These are phyloP conservation scores for Adrianichthys oophorus DNA, from an alignment of 2,797 vertebrate genomes.

Conservation along the genomic window DNA sequence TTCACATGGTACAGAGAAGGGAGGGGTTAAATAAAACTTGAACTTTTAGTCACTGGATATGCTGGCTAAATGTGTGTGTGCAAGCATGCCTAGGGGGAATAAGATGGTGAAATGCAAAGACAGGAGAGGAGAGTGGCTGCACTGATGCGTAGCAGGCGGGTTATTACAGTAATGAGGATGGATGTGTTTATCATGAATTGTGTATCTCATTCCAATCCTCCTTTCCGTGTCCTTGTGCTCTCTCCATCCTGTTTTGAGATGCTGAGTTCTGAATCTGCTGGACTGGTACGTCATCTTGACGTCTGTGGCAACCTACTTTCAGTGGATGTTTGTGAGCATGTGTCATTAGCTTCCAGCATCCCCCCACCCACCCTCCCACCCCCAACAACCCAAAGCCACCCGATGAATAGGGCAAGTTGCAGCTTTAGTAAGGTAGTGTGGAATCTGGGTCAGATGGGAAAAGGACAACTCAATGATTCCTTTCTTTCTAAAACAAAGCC, in stretches of 20 bases:
- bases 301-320: constrained; percentile 38
- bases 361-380: constrained; percentile 30
- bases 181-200: constrained; percentile 72
- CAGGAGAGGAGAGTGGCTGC: constrained; percentile 38
- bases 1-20: constrained; percentile 17
- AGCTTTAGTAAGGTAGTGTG: constrained; percentile 48
- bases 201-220: constrained; percentile 50
- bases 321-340: constrained; percentile 22
- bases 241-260: constrained; percentile 34
- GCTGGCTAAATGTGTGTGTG: constrained; percentile 10
- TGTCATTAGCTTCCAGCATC: constrained; percentile 7
- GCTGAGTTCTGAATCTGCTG: constrained; percentile 45
- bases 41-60: constrained; percentile 41
- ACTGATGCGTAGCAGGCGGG: constrained; percentile 54
- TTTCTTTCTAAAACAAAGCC: constrained; percentile 43
- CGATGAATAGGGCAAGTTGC: constrained; percentile 41
- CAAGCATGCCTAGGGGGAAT: constrained; percentile 9
- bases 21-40: constrained; percentile 25
- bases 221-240: constrained; percentile 13
- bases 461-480: constrained; percentile 53
- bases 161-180: constrained; percentile 75
- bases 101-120: constrained; percentile 31
- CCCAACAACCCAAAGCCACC: constrained; percentile 7
- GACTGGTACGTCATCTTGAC: constrained; percentile 38
- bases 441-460: constrained; percentile 47